These are phyloP conservation scores for Telmatherina bonti DNA, from an alignment of 2,797 vertebrate genomes.

Conservation along the genomic window DNA sequence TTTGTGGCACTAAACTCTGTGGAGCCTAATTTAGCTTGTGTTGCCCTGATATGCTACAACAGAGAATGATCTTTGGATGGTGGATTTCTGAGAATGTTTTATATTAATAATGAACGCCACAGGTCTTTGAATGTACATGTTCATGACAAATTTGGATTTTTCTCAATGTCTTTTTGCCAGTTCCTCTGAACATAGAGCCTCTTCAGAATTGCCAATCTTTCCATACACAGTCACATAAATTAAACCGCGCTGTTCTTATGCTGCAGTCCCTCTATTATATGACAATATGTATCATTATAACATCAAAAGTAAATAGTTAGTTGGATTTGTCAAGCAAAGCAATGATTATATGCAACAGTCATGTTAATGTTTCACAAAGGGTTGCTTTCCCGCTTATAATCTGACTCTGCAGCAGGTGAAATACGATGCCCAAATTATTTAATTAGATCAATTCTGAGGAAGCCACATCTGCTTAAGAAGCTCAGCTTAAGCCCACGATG, in stretches of 20 bases:
- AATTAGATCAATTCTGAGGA: slow-evolving; percentile 62
- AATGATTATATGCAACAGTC: slow-evolving; percentile 40
- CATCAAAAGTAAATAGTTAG: slow-evolving; percentile 2
- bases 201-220: not conserved
- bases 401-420: slow-evolving; percentile 62
- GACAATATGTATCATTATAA: not conserved
- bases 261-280: not conserved
- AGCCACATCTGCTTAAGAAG: slow-evolving; percentile 57
- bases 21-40: not conserved
- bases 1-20: not conserved
- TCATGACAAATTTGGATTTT: not conserved
- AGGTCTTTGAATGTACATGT: not conserved
- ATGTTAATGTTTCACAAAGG: slow-evolving; percentile 46
- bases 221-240: not conserved
- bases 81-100: not conserved
- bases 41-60: too few species aligned
- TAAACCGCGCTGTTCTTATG: not conserved
- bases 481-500: slow-evolving; percentile 29
- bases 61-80: too few species aligned
- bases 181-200: not conserved
- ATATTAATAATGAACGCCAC: not conserved
- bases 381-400: slow-evolving; percentile 45
- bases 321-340: slow-evolving; percentile 30
- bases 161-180: not conserved
- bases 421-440: slow-evolving; percentile 66